These are phyloP conservation scores for Tarsius wallacei DNA, from an alignment of 2,797 vertebrate species.

Conservation along the genomic window DNA sequence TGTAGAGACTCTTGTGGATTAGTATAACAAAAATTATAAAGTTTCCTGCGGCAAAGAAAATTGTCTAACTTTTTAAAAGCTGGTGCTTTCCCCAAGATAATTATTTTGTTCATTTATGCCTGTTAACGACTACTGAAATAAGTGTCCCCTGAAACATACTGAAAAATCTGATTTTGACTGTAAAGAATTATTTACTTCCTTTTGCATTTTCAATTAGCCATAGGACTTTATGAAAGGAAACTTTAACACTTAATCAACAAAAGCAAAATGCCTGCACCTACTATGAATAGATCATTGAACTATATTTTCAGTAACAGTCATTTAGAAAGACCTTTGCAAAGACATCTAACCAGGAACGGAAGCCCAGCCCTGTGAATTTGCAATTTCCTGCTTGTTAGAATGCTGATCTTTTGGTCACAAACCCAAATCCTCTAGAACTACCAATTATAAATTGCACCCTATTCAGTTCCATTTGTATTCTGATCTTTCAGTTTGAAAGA, in stretches of 20 bases:
- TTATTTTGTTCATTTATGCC: conserved; percentile 56
- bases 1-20: not conserved
- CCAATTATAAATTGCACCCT: conserved; percentile 72
- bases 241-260: conserved; percentile 25
- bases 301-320: conserved; percentile 44
- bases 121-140: conserved; percentile 48
- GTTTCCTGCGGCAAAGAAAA: conserved; percentile 27
- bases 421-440: conserved; percentile 54
- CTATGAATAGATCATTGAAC: not conserved
- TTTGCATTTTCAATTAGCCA: conserved; percentile 67
- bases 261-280: conserved; percentile 13
- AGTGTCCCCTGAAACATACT: conserved; percentile 28
- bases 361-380: conserved; percentile 62
- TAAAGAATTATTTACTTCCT: conserved; percentile 49
- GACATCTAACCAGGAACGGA: conserved; percentile 54
- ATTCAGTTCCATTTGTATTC: conserved; percentile 77
- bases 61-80: conserved; percentile 47
- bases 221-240: conserved; percentile 68
- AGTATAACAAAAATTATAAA: conserved; percentile 35
- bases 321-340: conserved; percentile 53
- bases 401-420: conserved; percentile 65
- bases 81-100: not conserved
- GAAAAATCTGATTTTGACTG: conserved; percentile 58
- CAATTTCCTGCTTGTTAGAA: conserved; percentile 65
- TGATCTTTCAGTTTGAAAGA: conserved; percentile 75